Conservation (phyloP, 2,888 invertebrate genomes). For the Eretmocerus hayati region DNA sequence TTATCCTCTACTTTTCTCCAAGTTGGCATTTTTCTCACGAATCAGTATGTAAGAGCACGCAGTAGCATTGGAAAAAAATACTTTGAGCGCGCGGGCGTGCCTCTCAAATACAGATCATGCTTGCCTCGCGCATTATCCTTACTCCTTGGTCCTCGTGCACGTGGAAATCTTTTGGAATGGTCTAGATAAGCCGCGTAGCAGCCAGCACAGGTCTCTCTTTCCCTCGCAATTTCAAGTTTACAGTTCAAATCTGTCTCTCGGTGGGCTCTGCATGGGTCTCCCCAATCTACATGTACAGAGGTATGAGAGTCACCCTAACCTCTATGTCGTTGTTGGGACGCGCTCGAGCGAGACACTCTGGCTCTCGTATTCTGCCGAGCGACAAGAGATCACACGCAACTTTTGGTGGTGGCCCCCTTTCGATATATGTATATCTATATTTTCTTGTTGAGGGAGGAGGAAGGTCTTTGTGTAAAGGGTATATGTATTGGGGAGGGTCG, state of each 20-base stretch:
- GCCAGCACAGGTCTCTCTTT: too few species aligned
- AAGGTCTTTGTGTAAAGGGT: too few species aligned
- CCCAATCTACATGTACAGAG: neutral
- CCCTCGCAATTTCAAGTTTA: too few species aligned
- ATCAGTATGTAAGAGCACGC: too few species aligned
- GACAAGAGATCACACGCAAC: conserved; percentile 14
- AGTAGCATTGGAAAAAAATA: too few species aligned
- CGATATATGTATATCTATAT: neutral
- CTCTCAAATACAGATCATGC: conserved; percentile 19
- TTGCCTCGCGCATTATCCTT: conserved; percentile 4
- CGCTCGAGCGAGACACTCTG: conserved; percentile 1
- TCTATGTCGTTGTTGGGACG: conserved; percentile 1
- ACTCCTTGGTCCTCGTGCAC: too few species aligned
- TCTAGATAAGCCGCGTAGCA: too few species aligned
- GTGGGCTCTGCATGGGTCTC: neutral
- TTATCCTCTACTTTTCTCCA: too few species aligned
- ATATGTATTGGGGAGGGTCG: conserved; percentile 1
- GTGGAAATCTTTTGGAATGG: neutral
- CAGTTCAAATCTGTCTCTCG: too few species aligned
- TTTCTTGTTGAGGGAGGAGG: too few species aligned
- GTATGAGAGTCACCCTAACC: neutral
- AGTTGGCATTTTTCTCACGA: too few species aligned
- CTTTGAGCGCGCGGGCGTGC: conserved; percentile 3
- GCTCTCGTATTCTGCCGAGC: conserved; percentile 6
- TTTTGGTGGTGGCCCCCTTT: neutral